A percentile compares a stretch with the other conserved stretches of the same genome.
phyloP scores from a whole-genome alignment of 2,113 vertebrate species.

The Uria lomvia region DNA sequence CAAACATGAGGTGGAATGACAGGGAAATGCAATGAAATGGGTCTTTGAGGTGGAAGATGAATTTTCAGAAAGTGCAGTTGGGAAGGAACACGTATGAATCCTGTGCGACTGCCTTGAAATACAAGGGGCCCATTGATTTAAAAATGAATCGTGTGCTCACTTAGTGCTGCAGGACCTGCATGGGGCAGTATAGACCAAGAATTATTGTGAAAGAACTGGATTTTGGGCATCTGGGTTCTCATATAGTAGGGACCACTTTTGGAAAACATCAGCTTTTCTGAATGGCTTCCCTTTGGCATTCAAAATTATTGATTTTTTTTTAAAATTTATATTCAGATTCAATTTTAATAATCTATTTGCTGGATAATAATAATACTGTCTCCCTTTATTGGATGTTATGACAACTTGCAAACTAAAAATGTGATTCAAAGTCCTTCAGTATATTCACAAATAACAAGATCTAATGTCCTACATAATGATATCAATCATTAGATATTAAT shows the following conservation, averaged over 20 bases:
- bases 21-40: slow-evolving; percentile 40
- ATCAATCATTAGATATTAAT: not conserved
- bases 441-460: not conserved
- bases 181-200: slow-evolving; percentile 40
- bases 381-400: not conserved
- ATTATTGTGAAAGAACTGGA: not conserved
- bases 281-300: not conserved
- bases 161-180: not conserved
- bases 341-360: not conserved
- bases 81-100: not conserved
- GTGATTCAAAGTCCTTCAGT: not conserved
- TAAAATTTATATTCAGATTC: not conserved
- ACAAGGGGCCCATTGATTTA: not conserved
- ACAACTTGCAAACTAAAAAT: not conserved
- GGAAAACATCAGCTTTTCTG: not conserved
- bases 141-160: not conserved
- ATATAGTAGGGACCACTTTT: not conserved
- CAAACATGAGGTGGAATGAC: slow-evolving; percentile 27
- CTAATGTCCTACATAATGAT: not conserved
- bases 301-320: not conserved
- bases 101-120: not conserved
- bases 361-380: not conserved
- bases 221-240: not conserved
- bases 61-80: slow-evolving; percentile 18
- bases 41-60: slow-evolving; percentile 39